Percentiles rank a stretch among this genome's conserved stretches.
Conservation (phyloP, 2,888 invertebrate genomes). For the Leucophenga maculata region DNA sequence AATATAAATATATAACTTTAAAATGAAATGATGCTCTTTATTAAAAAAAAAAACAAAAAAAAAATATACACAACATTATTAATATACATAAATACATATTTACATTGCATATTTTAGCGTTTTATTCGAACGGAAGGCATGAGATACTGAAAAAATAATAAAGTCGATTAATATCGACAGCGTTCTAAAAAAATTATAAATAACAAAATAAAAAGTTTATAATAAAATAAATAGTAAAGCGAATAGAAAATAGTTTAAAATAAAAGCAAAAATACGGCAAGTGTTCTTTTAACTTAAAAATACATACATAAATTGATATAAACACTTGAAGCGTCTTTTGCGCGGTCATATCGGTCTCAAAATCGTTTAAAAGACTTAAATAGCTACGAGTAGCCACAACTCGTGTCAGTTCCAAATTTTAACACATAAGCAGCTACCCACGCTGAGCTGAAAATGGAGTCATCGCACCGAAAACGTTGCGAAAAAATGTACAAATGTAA, state of each 20-base stretch:
- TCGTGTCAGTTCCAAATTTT: no score
- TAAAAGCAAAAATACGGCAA: slow-evolving; percentile 14
- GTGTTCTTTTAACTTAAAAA: slow-evolving; percentile 29
- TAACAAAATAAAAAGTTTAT: background rate
- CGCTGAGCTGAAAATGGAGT: no score
- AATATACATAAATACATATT: slow-evolving; percentile 52
- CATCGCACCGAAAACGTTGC: no score
- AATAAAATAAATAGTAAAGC: background rate
- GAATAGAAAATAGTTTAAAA: background rate
- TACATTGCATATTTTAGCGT: slow-evolving; percentile 62
- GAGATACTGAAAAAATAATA: slow-evolving; percentile 20
- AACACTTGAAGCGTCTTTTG: no score
- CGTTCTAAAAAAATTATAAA: background rate
- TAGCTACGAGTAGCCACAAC: no score
- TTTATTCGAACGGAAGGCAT: slow-evolving; percentile 48
- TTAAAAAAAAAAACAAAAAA: no score
- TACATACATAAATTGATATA: slow-evolving; percentile 6
- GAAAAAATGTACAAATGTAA: no score
- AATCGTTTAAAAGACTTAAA: no score
- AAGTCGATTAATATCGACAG: background rate
- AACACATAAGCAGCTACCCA: no score
- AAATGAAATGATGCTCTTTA: background rate
- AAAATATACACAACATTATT: slow-evolving; percentile 38
- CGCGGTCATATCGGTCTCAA: no score
- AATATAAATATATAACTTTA: slow-evolving; percentile 5